A percentile compares a stretch with the other conserved stretches of the same genome.
These are phyloP conservation scores for Geodia barretti DNA, from an alignment of 37 sponge, comb jelly and placozoan genomes.

Conservation along the genomic window DNA sequence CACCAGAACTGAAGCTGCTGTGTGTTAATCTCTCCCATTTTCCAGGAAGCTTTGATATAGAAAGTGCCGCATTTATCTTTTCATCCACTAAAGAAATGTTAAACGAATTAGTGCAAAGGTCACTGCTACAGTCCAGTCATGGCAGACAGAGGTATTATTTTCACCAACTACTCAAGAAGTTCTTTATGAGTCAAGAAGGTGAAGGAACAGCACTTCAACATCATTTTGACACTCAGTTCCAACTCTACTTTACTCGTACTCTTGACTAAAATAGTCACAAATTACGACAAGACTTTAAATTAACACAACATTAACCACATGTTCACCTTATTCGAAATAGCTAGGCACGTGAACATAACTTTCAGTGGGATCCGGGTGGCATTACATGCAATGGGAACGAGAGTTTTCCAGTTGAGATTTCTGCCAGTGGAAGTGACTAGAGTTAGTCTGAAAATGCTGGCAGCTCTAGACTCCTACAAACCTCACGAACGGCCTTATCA, in stretches of 20 bases:
- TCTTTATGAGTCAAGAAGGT: no score
- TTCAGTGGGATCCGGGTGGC: background rate
- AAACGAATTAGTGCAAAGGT: conserved; percentile 21
- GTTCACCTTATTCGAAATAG: background rate
- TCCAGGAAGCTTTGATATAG: conserved; percentile 27
- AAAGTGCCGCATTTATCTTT: background rate
- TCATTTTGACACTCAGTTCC: conserved; percentile 12
- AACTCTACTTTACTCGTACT: background rate
- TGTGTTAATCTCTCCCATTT: conserved; percentile 12
- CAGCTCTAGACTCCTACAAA: background rate
- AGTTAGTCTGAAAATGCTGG: background rate
- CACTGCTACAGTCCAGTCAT: conserved; percentile 10
- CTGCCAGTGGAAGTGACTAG: background rate
- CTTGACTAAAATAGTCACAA: background rate
- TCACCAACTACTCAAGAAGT: conserved; percentile 19
- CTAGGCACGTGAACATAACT: background rate
- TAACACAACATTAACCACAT: conserved; percentile 34
- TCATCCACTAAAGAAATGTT: background rate
- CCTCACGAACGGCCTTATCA: background rate
- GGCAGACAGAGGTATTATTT: conserved; percentile 20
- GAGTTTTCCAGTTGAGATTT: background rate
- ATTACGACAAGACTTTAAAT: conserved; percentile 9
- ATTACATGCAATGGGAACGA: background rate
- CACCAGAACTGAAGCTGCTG: background rate
- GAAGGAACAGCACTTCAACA: background rate